Conservation (phyloP, 2,797 vertebrate species). For the Cossypha niveicapilla region DNA sequence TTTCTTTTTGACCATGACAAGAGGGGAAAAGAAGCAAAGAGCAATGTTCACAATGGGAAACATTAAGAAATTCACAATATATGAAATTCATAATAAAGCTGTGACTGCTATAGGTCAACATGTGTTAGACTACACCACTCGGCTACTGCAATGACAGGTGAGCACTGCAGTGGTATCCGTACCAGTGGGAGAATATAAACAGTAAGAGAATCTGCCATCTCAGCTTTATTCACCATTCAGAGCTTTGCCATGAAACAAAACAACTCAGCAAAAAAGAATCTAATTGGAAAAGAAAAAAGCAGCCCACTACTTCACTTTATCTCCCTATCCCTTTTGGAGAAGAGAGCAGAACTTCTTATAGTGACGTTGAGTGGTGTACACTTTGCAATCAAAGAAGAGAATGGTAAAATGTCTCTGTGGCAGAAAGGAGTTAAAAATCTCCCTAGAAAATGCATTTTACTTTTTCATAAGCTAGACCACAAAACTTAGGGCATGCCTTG, state of each 20-base stretch:
- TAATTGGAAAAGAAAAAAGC: background rate
- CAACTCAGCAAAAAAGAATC: background rate
- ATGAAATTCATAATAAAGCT: background rate
- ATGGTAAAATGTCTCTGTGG: background rate
- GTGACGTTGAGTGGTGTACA: background rate
- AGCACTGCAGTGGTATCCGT: background rate
- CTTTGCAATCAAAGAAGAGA: background rate
- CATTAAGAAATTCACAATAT: background rate
- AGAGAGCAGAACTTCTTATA: background rate
- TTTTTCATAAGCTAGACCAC: background rate
- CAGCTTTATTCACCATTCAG: background rate
- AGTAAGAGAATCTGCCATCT: background rate
- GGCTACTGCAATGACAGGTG: background rate
- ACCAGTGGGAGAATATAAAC: background rate
- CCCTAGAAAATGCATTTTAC: background rate
- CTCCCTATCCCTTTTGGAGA: background rate
- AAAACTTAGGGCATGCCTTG: slow-evolving; percentile 18
- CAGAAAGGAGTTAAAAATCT: slow-evolving; percentile 31
- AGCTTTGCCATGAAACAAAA: background rate
- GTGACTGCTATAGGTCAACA: background rate
- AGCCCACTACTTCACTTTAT: background rate
- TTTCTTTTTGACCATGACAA: background rate
- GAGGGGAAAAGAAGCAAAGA: background rate
- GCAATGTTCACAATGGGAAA: background rate
- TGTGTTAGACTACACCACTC: background rate